These are phyloP conservation scores for Bujurquina vittata DNA, from an alignment of 2,113 vertebrate genomes.

Conservation along the genomic window DNA sequence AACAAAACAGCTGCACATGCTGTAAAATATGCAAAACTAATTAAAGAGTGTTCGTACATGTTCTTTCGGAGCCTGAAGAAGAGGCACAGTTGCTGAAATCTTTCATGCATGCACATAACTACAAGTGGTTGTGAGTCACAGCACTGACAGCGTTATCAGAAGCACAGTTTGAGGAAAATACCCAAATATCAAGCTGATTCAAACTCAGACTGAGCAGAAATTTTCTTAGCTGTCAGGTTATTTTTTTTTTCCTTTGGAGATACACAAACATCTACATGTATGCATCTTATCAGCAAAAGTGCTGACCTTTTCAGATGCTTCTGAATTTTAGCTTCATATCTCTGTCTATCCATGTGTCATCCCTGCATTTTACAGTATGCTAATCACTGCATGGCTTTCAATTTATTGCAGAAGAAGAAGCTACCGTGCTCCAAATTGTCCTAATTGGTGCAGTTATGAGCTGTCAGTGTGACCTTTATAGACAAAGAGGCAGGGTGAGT, in stretches of 20 bases:
- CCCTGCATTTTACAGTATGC: background rate
- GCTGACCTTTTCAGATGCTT: conserved; percentile 25
- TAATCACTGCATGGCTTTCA: background rate
- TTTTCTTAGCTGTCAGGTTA: background rate
- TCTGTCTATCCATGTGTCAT: background rate
- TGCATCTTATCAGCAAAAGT: background rate
- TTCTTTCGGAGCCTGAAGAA: background rate
- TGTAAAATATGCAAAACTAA: background rate
- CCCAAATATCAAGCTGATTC: conserved; percentile 6
- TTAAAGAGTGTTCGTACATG: too few relatives aligned
- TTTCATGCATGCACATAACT: background rate
- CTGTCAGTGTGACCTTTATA: conserved; percentile 60
- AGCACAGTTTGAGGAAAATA: background rate
- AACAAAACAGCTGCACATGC: background rate
- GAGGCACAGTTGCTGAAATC: background rate
- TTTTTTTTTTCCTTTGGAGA: background rate
- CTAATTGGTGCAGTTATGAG: conserved; percentile 54
- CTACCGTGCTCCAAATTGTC: background rate
- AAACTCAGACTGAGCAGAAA: background rate
- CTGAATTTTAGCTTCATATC: background rate
- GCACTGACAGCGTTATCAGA: background rate
- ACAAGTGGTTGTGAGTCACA: background rate
- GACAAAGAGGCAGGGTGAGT: conserved; percentile 50
- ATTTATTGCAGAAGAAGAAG: background rate
- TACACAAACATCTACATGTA: background rate